phyloP scores from a whole-genome alignment of 2,888 invertebrate genomes.

The Agonopterix alstromeriana region DNA sequence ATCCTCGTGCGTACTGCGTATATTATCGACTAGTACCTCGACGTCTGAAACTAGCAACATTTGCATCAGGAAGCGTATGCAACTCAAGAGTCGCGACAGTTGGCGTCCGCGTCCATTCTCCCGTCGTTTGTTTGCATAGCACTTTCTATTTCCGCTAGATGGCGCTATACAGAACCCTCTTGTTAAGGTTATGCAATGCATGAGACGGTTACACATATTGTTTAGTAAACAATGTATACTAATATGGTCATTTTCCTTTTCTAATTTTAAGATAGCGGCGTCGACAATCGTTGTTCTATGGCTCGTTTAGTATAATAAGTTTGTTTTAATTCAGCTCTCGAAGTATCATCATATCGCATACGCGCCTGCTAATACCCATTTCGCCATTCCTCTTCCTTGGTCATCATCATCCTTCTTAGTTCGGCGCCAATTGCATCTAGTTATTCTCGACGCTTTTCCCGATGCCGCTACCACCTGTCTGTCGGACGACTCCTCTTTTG shows the following conservation, averaged over 20 bases:
- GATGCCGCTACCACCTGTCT: too few relatives aligned
- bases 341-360: too few relatives aligned
- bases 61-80: constrained; percentile 45
- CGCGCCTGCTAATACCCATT: too few relatives aligned
- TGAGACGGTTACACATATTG: constrained; percentile 19
- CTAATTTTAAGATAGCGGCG: neutral
- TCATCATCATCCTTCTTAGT: too few relatives aligned
- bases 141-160: constrained; percentile 65
- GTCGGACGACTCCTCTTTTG: too few relatives aligned
- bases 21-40: too few relatives aligned
- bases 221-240: constrained; percentile 12
- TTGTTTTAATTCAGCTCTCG: too few relatives aligned
- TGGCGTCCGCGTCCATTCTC: constrained; percentile 35
- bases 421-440: too few relatives aligned
- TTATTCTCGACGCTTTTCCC: too few relatives aligned
- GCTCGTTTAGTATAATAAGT: too few relatives aligned
- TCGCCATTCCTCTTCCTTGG: too few relatives aligned
- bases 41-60: constrained; percentile 24
- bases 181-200: constrained; percentile 28
- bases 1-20: too few relatives aligned
- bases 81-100: constrained; percentile 21
- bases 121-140: constrained; percentile 49
- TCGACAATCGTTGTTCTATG: neutral
- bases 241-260: constrained; percentile 5
- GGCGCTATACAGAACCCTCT: constrained; percentile 27